Percentiles rank a stretch among this genome's conserved stretches.
Evolutionary conservation across 2,113 vertebrate genomes (phyloP).

Genomic region (Dolichallabes microphthalmus): DNA sequence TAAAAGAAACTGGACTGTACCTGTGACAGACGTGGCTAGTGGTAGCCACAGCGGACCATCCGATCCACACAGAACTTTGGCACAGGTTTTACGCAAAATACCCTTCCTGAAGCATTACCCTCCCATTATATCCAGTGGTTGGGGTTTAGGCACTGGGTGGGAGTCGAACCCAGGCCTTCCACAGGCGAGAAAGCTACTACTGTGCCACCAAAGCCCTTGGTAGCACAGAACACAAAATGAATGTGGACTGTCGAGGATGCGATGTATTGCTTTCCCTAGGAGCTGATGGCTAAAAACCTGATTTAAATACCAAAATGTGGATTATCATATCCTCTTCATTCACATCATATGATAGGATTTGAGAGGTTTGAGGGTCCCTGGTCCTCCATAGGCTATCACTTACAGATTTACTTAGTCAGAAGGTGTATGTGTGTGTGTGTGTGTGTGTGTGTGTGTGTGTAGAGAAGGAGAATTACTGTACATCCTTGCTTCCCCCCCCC

Average conservation of each 20-base stretch:
- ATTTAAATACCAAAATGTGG: slow-evolving; percentile 16
- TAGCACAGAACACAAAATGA: not conserved
- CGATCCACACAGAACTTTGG: too few relatives aligned
- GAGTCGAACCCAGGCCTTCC: too few relatives aligned
- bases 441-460: not conserved
- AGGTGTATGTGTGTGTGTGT: not conserved
- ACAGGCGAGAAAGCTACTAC: too few relatives aligned
- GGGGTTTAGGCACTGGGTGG: too few relatives aligned
- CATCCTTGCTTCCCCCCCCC: not conserved
- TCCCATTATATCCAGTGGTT: too few relatives aligned
- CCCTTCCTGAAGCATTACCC: too few relatives aligned
- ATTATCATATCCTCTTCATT: not conserved
- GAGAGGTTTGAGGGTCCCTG: slow-evolving; percentile 14
- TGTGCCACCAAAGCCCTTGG: too few relatives aligned
- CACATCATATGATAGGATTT: not conserved
- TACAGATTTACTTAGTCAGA: slow-evolving; percentile 27
- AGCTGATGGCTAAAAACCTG: slow-evolving; percentile 20
- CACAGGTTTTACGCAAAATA: too few relatives aligned
- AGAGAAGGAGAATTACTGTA: not conserved
- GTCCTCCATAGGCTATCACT: not conserved
- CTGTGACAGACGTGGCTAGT: not conserved
- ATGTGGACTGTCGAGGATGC: not conserved
- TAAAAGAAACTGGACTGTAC: too few relatives aligned
- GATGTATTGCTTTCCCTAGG: not conserved
- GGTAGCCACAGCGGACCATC: not conserved